Evolutionary conservation across 2,888 invertebrate genomes (phyloP).

Genomic region (Aelia acuminata): DNA sequence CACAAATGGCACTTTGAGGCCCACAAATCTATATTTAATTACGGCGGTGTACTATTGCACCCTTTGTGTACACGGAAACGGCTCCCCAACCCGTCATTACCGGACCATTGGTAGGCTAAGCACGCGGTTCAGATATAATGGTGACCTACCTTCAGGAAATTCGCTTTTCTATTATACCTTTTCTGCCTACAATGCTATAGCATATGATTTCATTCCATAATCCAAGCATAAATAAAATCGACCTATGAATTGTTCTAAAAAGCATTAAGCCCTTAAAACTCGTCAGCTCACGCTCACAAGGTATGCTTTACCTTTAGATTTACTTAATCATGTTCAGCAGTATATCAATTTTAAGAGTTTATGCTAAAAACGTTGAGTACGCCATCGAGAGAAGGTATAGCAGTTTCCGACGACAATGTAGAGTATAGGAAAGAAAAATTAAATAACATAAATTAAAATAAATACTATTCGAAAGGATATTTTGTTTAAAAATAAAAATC

Average conservation of each 20-base stretch:
- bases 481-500: no score
- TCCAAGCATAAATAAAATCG: background rate
- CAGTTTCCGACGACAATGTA: no score
- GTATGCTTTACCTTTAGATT: no score
- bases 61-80: constrained; percentile 2
- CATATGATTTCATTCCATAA: background rate
- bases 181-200: background rate
- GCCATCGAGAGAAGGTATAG: no score
- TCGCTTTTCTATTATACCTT: background rate
- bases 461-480: no score
- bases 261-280: background rate
- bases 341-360: no score
- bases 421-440: no score
- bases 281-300: no score
- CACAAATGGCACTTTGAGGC: background rate
- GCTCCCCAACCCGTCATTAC: background rate
- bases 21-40: constrained; percentile 43
- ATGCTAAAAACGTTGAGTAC: no score
- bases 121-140: background rate
- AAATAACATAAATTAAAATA: no score
- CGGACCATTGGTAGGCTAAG: background rate
- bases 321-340: no score
- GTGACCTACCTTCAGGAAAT: background rate
- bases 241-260: background rate
- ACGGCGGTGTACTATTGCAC: background rate